Evolutionary conservation across 1,140 invertebrate species (phyloP), one percentile per base, ranked within the genome.

Genomic region (Atta texana): DNA sequence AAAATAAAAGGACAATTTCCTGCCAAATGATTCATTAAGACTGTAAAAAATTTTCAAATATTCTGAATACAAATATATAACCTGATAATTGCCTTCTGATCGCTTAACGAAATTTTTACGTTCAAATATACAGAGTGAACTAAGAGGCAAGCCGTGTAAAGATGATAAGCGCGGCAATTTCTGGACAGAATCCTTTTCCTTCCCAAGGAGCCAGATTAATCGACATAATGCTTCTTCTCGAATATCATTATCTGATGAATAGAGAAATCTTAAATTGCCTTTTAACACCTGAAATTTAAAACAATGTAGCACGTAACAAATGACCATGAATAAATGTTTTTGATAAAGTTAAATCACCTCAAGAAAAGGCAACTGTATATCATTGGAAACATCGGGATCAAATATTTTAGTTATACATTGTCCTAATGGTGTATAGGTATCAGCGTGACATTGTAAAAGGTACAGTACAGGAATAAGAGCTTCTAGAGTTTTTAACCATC

Each of bases 391-490:
- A 88, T 97, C 96, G 2, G 96, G 95, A 92, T 97, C 96, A 14
- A 97, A 92, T 44, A 97, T 96, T 90, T 96, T 96, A 39, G 96
- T 95, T 51, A 97, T 93, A 55, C 96, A 95, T 91, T 96, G 95
- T 0, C 96, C 96, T 24, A 96, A 89, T 28, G 92, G n/a, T 44
- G 94, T 93, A 71, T 88, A 87, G 77, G 95, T 93, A 76, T 94
- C 87, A 16, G 94, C 93, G 86, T 95, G 92, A 86, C 95, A 96
- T 53, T 95, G 92, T 66, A 96, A 91, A 59, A 96, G 92, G 10
- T 97, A 96, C 49, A 97, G 91, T 2, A 96, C 93, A 1, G 96
- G 96, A 71, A 96, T 89, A 24, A 97, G 74, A 51, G 95, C 94
- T 87, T 96, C 96, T 74, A 97, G 90, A 66, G 96, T 93, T 59